Evolutionary conservation across 1,140 invertebrate species (phyloP).

Genomic region (Notospermus geniculatus): DNA sequence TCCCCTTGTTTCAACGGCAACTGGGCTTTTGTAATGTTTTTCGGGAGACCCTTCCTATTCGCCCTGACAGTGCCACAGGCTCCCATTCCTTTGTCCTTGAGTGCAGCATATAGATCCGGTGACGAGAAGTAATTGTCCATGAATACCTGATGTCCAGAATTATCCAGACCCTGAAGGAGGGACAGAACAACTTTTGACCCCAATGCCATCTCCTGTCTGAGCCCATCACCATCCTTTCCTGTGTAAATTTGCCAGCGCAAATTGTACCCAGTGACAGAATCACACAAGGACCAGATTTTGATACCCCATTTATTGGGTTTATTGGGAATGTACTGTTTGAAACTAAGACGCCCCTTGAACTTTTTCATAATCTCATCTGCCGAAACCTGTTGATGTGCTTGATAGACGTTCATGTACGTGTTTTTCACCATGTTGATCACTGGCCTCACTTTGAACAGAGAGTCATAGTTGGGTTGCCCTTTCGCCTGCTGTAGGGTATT

Average conservation of each 20-base stretch:
- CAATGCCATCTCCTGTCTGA: not conserved
- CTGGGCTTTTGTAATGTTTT: not conserved
- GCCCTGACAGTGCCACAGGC: constrained; percentile 1
- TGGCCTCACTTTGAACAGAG: not conserved
- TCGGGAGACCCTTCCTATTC: not conserved
- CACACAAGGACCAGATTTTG: not conserved
- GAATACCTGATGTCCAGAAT: not conserved
- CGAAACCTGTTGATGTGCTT: not conserved
- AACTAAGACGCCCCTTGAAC: constrained; percentile 6
- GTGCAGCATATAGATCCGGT: not conserved
- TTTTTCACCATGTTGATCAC: not conserved
- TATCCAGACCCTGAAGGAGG: not conserved
- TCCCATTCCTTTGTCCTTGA: not conserved
- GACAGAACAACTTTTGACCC: constrained; percentile 3
- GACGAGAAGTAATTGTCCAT: constrained; percentile 6
- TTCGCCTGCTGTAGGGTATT: not conserved
- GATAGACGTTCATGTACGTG: constrained; percentile 4
- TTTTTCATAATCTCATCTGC: constrained; percentile 2
- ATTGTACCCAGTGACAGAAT: not conserved
- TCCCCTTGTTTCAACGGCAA: constrained; percentile 7
- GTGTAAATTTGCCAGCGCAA: not conserved
- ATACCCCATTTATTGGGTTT: constrained; percentile 5
- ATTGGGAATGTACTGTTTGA: constrained; percentile 5
- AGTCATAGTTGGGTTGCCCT: not conserved
- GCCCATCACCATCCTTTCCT: not conserved